Evolutionary conservation across 2,113 vertebrate genomes (phyloP).

Genomic region (Catharus minimus): DNA sequence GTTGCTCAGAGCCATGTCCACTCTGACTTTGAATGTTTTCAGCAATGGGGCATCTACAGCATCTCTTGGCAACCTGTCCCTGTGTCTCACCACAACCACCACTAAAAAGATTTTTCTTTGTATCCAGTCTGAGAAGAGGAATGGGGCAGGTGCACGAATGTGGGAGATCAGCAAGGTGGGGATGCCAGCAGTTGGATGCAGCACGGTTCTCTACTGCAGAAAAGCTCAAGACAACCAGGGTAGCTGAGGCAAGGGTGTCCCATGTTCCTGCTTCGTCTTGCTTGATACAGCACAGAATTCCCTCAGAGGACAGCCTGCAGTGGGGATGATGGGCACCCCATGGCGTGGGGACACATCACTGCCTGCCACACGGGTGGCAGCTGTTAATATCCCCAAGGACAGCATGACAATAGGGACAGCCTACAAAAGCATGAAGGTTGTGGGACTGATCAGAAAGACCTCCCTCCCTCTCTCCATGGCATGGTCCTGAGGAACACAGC

Average conservation of each 20-base stretch:
- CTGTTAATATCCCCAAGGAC: background rate
- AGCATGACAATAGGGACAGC: background rate
- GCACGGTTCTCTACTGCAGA: background rate
- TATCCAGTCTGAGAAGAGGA: background rate
- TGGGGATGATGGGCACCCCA: fast-evolving
- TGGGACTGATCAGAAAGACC: background rate
- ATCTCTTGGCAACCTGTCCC: background rate
- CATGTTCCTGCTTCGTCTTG: background rate
- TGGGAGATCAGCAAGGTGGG: background rate
- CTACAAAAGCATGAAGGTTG: background rate
- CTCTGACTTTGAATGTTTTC: background rate
- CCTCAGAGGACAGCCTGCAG: background rate
- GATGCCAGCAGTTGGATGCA: background rate
- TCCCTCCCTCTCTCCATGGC: background rate
- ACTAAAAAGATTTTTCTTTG: fast-evolving
- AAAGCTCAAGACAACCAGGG: fast-evolving
- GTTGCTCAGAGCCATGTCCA: background rate
- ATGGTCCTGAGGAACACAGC: background rate
- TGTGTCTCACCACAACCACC: background rate
- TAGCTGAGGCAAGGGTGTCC: background rate
- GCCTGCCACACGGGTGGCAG: background rate
- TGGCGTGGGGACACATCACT: background rate
- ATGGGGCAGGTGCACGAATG: background rate
- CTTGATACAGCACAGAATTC: background rate
- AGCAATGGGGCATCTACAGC: background rate